phyloP scores from a whole-genome alignment of 2,797 vertebrate genomes.

The Peromyscus attwateri region DNA sequence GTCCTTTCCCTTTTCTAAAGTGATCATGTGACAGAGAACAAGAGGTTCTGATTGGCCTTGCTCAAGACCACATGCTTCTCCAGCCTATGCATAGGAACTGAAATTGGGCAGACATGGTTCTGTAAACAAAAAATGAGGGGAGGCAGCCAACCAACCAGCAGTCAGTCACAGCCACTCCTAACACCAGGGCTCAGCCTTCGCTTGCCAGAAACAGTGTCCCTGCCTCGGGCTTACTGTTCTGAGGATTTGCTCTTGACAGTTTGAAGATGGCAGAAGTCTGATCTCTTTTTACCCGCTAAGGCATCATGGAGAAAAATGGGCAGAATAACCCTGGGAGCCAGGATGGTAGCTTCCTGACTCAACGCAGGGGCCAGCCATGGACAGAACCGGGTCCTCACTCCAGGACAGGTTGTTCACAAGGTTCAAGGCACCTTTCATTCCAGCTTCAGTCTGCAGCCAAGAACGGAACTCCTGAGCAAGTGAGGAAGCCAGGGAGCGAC shows the following conservation, averaged over 20 bases:
- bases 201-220: neutral
- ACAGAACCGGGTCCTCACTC: neutral
- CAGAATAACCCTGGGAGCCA: neutral
- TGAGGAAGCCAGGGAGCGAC: neutral
- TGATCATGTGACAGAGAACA: neutral
- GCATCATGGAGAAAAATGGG: neutral
- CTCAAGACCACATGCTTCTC: neutral
- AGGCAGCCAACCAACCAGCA: neutral
- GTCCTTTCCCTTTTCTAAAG: neutral
- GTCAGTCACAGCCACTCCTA: neutral
- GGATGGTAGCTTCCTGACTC: neutral
- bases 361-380: neutral
- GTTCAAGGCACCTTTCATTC: neutral
- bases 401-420: neutral
- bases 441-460: neutral
- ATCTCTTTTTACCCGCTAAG: neutral
- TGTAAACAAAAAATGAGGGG: neutral
- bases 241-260: neutral
- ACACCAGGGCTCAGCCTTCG: neutral
- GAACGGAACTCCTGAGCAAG: neutral
- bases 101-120: neutral
- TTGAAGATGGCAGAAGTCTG: neutral
- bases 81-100: neutral
- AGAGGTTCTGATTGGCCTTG: neutral
- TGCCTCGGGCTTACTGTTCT: neutral